These are phyloP conservation scores for Chaenodraco wilsoni DNA, from an alignment of 2,797 vertebrate genomes.

Conservation along the genomic window DNA sequence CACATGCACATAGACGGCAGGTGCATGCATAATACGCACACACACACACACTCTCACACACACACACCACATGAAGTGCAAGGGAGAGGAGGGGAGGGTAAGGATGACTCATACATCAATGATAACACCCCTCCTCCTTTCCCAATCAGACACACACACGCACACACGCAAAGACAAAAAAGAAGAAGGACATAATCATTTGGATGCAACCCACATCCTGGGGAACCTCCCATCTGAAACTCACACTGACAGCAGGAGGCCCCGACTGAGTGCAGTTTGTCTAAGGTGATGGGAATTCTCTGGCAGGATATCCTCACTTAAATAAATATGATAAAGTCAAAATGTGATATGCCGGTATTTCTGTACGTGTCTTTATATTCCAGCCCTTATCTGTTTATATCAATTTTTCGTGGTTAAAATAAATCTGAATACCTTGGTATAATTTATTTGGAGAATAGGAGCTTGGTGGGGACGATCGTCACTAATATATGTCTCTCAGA, in stretches of 20 bases:
- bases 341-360: not conserved
- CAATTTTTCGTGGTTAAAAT: not conserved
- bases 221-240: constrained; percentile 72
- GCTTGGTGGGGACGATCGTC: not conserved
- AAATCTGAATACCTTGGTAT: not conserved
- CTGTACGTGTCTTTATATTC: not conserved
- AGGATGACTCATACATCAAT: constrained; percentile 80
- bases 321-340: constrained; percentile 19
- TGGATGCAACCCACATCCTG: constrained; percentile 75
- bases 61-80: constrained; percentile 50
- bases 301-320: constrained; percentile 13
- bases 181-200: constrained; percentile 64
- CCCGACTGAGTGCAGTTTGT: constrained; percentile 47
- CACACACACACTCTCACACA: constrained; percentile 18
- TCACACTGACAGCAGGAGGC: constrained; percentile 63
- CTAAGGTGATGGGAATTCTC: constrained; percentile 57
- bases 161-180: constrained; percentile 22
- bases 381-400: not conserved
- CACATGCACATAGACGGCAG: not conserved
- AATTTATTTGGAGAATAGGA: not conserved
- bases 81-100: constrained; percentile 59
- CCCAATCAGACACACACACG: constrained; percentile 38
- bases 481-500: not conserved
- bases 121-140: constrained; percentile 66
- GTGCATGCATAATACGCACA: not conserved